Conservation (phyloP, 2,797 vertebrate species). For the Typhlichthys eigenmanni region DNA sequence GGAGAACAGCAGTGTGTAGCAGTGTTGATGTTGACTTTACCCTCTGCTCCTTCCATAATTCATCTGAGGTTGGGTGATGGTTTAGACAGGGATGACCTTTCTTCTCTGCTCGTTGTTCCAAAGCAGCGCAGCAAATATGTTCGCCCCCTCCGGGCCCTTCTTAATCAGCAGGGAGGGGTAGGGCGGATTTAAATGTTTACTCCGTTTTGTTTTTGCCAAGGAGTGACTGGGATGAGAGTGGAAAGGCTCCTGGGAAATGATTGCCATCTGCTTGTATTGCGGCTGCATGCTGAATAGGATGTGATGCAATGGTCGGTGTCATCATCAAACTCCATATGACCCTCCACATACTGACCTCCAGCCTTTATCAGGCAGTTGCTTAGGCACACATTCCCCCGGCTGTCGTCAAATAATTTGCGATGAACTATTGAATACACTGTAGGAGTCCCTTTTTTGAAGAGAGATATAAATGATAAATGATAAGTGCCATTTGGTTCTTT, state of each 20-base stretch:
- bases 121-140: slow-evolving; percentile 22
- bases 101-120: not conserved
- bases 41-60: not conserved
- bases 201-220: slow-evolving; percentile 17
- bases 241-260: slow-evolving; percentile 20
- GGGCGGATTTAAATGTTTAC: slow-evolving; percentile 37
- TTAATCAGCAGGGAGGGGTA: slow-evolving; percentile 21
- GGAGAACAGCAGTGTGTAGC: not conserved
- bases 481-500: not conserved
- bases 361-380: not conserved
- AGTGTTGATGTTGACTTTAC: not conserved
- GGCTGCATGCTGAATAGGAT: slow-evolving; percentile 5
- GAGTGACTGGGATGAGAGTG: slow-evolving; percentile 22
- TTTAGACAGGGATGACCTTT: slow-evolving; percentile 18
- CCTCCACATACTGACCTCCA: not conserved
- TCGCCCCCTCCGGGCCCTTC: slow-evolving; percentile 15
- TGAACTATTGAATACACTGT: slow-evolving; percentile 29
- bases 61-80: not conserved
- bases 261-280: slow-evolving; percentile 14
- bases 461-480: slow-evolving; percentile 10
- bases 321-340: slow-evolving; percentile 13
- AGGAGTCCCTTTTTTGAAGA: slow-evolving; percentile 16
- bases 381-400: not conserved
- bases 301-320: not conserved
- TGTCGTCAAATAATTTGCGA: slow-evolving; percentile 23